Evolutionary conservation across 2,888 invertebrate genomes (phyloP).

Genomic region (Ryuthela nishihirai): DNA sequence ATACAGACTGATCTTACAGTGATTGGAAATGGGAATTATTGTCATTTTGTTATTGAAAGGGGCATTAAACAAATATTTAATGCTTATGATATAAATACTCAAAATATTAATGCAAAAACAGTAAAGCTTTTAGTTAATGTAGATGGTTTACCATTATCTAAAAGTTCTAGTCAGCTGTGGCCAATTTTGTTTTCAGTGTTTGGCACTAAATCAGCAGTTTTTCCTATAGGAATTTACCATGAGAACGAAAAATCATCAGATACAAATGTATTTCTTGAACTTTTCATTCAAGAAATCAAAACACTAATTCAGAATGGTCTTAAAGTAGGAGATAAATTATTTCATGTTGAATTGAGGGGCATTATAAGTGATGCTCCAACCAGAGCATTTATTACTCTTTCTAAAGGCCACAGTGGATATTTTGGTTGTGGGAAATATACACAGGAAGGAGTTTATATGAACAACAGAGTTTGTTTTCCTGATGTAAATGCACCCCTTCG

Average conservation of each 20-base stretch:
- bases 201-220: neutral
- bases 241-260: neutral
- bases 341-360: neutral
- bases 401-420: conserved; percentile 4
- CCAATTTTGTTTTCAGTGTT: conserved; percentile 2
- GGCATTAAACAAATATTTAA: no score
- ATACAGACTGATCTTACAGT: no score
- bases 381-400: neutral
- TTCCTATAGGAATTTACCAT: neutral
- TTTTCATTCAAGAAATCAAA: neutral
- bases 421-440: conserved; percentile 10
- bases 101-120: no score
- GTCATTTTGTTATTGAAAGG: no score
- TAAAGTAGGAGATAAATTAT: neutral
- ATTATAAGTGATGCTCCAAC: conserved; percentile 3
- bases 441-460: neutral
- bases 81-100: no score
- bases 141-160: conserved; percentile 5
- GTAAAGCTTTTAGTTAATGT: neutral
- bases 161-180: conserved; percentile 6
- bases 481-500: conserved; percentile 3
- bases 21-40: no score
- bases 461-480: neutral
- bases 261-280: neutral
- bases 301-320: neutral